Percentiles rank a stretch among this genome's conserved stretches.
phyloP scores from a whole-genome alignment of 2,888 invertebrate species.

The Pollenia griseotomentosa region DNA sequence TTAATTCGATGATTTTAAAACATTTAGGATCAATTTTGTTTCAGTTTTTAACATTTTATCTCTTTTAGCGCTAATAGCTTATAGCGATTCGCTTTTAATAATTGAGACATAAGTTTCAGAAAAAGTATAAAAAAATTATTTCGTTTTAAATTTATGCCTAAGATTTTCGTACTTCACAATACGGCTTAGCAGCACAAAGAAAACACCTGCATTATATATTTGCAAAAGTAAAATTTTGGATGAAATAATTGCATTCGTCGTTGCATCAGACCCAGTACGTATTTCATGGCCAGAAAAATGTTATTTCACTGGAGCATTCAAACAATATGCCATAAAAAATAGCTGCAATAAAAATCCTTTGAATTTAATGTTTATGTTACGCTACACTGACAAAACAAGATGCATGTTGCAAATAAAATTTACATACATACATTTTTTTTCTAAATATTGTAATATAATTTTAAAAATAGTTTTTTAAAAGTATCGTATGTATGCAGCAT shows the following conservation, averaged over 20 bases:
- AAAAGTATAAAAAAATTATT: too few relatives aligned
- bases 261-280: not conserved
- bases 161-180: too few relatives aligned
- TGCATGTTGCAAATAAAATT: not conserved
- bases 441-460: too few relatives aligned
- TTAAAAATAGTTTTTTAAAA: not conserved
- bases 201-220: too few relatives aligned
- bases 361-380: constrained; percentile 42
- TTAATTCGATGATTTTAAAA: too few relatives aligned
- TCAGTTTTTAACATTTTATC: too few relatives aligned
- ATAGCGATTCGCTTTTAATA: too few relatives aligned
- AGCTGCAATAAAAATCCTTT: constrained; percentile 39
- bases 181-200: too few relatives aligned
- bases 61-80: too few relatives aligned
- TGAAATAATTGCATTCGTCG: not conserved
- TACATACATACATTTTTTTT: not conserved
- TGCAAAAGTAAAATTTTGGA: not conserved
- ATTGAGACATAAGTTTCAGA: too few relatives aligned
- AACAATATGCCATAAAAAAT: constrained; percentile 1
- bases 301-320: constrained; percentile 52
- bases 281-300: constrained; percentile 52
- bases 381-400: constrained; percentile 44
- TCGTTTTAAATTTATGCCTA: too few relatives aligned
- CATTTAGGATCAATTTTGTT: too few relatives aligned
- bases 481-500: not conserved